Evolutionary conservation across 2,797 vertebrate species (phyloP).

Genomic region (Sylvilagus floridanus): DNA sequence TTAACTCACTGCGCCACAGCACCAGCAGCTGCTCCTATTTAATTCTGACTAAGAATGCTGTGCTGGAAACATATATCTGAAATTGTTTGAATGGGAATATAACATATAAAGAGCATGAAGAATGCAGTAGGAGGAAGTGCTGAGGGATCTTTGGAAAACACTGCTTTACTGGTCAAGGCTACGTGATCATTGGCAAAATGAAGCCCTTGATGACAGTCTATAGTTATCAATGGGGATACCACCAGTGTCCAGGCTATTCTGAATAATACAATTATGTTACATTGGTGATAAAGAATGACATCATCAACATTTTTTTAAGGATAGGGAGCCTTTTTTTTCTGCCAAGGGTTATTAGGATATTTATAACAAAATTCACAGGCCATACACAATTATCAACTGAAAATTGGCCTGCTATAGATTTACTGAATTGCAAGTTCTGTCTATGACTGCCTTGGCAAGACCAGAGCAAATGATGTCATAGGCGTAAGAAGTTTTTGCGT

Average conservation of each 20-base stretch:
- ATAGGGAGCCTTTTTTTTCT: no score
- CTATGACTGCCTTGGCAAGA: no score
- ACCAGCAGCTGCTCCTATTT: no score
- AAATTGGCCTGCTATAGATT: no score
- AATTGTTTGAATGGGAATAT: neutral
- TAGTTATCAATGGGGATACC: neutral
- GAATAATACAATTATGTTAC: neutral
- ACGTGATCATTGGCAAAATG: neutral
- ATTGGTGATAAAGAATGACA: neutral
- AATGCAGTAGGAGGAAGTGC: neutral
- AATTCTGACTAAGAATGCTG: neutral
- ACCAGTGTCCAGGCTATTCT: neutral
- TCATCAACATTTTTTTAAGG: neutral
- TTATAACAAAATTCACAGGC: no score
- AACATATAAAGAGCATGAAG: neutral
- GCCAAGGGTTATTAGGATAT: no score
- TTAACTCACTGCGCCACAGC: no score
- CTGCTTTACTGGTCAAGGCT: neutral
- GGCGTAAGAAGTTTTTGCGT: neutral
- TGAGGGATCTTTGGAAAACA: neutral
- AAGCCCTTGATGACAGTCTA: neutral
- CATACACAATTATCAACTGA: no score
- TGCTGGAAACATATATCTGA: neutral
- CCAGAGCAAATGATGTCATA: no score
- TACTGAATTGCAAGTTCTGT: no score